Evolutionary conservation across 2,113 vertebrate species (phyloP).

Genomic region (Phoenicopterus ruber): DNA sequence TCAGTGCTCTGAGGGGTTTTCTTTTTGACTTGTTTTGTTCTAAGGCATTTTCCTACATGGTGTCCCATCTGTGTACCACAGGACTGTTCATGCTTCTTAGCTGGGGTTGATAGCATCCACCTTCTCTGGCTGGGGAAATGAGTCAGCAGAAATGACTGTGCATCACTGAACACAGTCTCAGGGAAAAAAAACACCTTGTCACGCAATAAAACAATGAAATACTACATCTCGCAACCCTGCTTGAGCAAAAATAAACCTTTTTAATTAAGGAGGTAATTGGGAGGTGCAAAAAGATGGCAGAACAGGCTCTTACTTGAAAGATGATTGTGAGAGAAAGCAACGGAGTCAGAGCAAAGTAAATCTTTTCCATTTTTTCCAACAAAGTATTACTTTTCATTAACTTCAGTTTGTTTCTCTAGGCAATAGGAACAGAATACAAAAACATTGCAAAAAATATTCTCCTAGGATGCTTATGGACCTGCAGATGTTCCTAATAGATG

Average conservation of each 20-base stretch:
- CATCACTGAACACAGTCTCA: background rate
- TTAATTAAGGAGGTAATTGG: constrained; percentile 1
- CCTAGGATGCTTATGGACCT: background rate
- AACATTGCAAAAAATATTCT: background rate
- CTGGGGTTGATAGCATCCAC: background rate
- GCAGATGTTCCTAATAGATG: background rate
- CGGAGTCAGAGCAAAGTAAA: background rate
- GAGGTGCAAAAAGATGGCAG: background rate
- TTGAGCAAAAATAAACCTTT: constrained; percentile 13
- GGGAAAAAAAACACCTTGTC: background rate
- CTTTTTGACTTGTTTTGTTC: background rate
- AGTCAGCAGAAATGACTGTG: constrained; percentile 15
- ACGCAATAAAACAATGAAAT: background rate
- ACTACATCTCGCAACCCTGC: background rate
- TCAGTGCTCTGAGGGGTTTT: background rate
- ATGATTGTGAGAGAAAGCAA: background rate
- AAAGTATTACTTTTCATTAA: background rate
- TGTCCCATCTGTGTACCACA: background rate
- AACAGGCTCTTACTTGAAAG: constrained; percentile 12
- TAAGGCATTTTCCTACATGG: background rate
- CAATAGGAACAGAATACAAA: background rate
- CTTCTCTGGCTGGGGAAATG: background rate
- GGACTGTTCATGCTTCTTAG: background rate
- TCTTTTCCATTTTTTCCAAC: background rate
- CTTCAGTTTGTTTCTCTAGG: background rate